Evolutionary conservation across 1,140 invertebrate genomes (phyloP).

Genomic region (Drosophila bipectinata): DNA sequence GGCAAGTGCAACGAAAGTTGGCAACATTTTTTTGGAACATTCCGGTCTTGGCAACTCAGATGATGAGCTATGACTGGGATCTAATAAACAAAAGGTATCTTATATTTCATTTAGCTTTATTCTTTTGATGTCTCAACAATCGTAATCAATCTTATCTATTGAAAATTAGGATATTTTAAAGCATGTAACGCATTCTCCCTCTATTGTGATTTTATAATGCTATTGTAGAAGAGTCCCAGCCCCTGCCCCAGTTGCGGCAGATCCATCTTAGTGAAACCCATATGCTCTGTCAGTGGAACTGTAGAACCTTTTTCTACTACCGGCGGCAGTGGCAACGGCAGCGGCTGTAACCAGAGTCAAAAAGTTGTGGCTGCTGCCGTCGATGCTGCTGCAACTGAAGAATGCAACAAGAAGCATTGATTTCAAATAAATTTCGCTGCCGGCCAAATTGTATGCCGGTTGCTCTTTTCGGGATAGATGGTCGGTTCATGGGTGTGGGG

Average conservation of each 20-base stretch:
- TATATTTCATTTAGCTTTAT: background rate
- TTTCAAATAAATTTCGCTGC: conserved; percentile 82
- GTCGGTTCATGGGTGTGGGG: conserved; percentile 49
- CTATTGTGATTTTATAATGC: background rate
- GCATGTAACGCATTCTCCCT: background rate
- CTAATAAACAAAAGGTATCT: background rate
- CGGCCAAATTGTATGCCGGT: conserved; percentile 80
- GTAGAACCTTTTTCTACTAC: conserved; percentile 53
- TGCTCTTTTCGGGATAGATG: conserved; percentile 61
- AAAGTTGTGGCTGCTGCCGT: conserved; percentile 64
- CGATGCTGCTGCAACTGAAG: conserved; percentile 66
- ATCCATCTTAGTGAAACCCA: conserved; percentile 11
- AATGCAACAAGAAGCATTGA: conserved; percentile 82
- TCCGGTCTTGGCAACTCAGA: background rate
- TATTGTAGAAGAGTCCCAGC: background rate
- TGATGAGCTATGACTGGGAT: conserved; percentile 20
- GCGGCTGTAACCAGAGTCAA: conserved; percentile 68
- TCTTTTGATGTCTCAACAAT: background rate
- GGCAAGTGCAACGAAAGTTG: conserved; percentile 60
- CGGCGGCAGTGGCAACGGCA: conserved; percentile 40
- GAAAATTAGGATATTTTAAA: background rate
- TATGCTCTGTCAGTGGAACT: conserved; percentile 22
- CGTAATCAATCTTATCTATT: background rate
- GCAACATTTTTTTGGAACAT: background rate
- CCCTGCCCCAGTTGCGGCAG: background rate